phyloP scores from a whole-genome alignment of 2,113 vertebrate genomes.

The Erinaceus europaeus region DNA sequence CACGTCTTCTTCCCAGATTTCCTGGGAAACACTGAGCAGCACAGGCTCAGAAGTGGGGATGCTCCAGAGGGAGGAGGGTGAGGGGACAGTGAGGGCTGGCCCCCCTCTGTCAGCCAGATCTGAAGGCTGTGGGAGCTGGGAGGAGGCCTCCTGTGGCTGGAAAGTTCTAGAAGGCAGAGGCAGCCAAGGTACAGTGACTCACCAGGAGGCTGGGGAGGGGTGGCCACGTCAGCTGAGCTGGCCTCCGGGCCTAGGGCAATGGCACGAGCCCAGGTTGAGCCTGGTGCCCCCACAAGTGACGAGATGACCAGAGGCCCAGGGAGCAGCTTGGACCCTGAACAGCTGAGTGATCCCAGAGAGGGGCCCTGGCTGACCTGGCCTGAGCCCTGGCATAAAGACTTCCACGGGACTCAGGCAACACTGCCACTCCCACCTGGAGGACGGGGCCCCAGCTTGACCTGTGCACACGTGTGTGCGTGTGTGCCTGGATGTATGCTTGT shows the following conservation, averaged over 20 bases:
- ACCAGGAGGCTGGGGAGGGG: not conserved
- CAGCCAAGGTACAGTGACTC: conserved; percentile 41
- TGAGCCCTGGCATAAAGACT: not conserved
- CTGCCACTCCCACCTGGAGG: not conserved
- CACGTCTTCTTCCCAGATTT: too few species aligned
- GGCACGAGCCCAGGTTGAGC: not conserved
- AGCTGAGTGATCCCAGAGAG: not conserved
- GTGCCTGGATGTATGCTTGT: not conserved
- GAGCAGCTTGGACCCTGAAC: not conserved
- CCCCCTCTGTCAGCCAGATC: not conserved
- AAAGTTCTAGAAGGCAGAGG: conserved; percentile 30
- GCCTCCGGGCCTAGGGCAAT: not conserved
- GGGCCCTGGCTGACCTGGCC: not conserved
- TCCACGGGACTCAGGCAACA: not conserved
- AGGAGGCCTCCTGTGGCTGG: not conserved
- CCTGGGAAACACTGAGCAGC: too few species aligned
- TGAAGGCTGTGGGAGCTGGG: not conserved
- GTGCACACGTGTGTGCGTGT: not conserved
- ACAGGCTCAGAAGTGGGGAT: not conserved
- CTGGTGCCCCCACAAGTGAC: not conserved
- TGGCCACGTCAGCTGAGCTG: not conserved
- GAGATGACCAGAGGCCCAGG: not conserved
- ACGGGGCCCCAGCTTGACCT: not conserved
- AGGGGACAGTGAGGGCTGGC: not conserved
- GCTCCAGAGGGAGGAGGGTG: not conserved